Evolutionary conservation across 2,797 vertebrate species (phyloP).

Genomic region (Setipinna tenuifilis): DNA sequence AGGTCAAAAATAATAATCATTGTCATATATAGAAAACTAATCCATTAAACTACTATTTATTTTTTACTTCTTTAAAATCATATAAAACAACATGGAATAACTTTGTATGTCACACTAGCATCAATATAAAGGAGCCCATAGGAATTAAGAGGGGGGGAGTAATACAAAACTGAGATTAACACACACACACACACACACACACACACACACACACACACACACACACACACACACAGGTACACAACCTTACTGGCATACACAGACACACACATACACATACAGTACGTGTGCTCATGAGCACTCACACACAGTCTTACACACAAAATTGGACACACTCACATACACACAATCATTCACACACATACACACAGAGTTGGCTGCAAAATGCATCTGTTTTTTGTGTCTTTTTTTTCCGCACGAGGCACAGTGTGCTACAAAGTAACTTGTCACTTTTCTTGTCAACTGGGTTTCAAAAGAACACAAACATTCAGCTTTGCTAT

Average conservation of each 20-base stretch:
- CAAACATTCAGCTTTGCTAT: slow-evolving; percentile 21
- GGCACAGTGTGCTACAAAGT: slow-evolving; percentile 24
- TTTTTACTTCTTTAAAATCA: slow-evolving; percentile 67
- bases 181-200: slow-evolving; percentile 50
- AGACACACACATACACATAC: not conserved
- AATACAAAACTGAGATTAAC: slow-evolving; percentile 69
- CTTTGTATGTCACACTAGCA: slow-evolving; percentile 67
- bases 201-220: slow-evolving; percentile 18
- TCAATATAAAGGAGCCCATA: slow-evolving; percentile 71
- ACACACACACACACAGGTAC: not conserved
- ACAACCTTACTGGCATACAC: slow-evolving; percentile 18
- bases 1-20: slow-evolving; percentile 83
- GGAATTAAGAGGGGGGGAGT: slow-evolving; percentile 60
- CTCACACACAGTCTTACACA: not conserved
- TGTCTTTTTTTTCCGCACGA: slow-evolving; percentile 9
- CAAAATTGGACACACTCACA: not conserved
- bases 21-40: slow-evolving; percentile 82
- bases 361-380: slow-evolving; percentile 31
- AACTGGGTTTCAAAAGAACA: not conserved
- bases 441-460: not conserved
- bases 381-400: slow-evolving; percentile 13
- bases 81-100: slow-evolving; percentile 78
- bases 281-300: not conserved
- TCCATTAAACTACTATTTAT: slow-evolving; percentile 78
- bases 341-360: slow-evolving; percentile 42